Percentiles rank a stretch among this genome's conserved stretches.
phyloP scores from a whole-genome alignment of 2,113 vertebrate genomes.

The Lampris megalopsis region DNA sequence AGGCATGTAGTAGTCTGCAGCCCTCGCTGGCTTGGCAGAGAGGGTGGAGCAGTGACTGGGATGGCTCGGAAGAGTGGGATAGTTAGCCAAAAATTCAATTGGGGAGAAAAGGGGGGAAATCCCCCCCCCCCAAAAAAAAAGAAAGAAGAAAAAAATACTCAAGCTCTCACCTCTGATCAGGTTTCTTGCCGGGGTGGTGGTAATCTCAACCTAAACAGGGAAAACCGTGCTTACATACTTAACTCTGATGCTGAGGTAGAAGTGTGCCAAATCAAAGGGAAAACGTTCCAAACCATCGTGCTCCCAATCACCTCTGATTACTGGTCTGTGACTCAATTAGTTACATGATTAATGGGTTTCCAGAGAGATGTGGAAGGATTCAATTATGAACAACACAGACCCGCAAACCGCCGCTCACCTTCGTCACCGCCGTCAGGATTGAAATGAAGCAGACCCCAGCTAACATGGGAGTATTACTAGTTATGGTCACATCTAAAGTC shows the following conservation, averaged over 20 bases:
- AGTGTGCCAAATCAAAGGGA: constrained; percentile 61
- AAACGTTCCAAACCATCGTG: constrained; percentile 61
- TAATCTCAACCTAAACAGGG: constrained; percentile 53
- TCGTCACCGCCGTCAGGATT: constrained; percentile 28
- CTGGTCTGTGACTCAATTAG: constrained; percentile 74
- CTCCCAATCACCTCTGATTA: constrained; percentile 73
- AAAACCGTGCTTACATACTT: constrained; percentile 57
- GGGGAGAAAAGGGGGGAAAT: no score
- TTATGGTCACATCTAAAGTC: constrained; percentile 36
- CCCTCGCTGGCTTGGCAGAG: no score
- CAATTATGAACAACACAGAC: constrained; percentile 63
- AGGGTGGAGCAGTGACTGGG: no score
- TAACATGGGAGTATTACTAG: constrained; percentile 41
- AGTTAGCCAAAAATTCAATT: no score
- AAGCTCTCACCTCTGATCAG: constrained; percentile 65
- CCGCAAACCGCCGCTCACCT: constrained; percentile 43
- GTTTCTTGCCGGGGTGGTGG: constrained; percentile 25
- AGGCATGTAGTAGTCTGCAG: no score
- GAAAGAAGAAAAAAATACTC: constrained; percentile 60
- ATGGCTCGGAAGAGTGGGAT: no score
- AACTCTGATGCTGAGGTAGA: constrained; percentile 16
- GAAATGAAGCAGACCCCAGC: constrained; percentile 41
- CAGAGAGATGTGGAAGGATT: constrained; percentile 72
- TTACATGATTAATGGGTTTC: constrained; percentile 72
- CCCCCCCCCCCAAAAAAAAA: no score